These are phyloP conservation scores for Agrenia bidenticulata DNA, from an alignment of 2,888 invertebrate genomes.

Conservation along the genomic window DNA sequence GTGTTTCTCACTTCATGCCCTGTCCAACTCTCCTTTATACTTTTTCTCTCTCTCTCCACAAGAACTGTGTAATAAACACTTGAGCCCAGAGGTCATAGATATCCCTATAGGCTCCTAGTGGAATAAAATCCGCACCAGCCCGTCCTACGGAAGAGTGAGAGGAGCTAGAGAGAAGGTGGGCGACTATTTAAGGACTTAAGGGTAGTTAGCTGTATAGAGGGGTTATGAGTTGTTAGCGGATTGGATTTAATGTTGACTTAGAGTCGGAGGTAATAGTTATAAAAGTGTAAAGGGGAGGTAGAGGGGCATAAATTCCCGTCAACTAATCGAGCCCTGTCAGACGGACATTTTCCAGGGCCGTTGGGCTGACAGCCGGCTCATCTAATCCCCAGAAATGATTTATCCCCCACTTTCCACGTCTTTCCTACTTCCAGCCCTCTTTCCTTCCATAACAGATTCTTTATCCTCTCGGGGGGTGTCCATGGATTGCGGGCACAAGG, in stretches of 20 bases:
- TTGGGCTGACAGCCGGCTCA: slow-evolving; percentile 37
- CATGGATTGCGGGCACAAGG: too few relatives aligned
- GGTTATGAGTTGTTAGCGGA: too few relatives aligned
- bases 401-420: slow-evolving; percentile 21
- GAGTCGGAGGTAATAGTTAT: not conserved
- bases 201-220: too few relatives aligned
- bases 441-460: slow-evolving; percentile 3
- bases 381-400: slow-evolving; percentile 26
- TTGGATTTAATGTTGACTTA: not conserved
- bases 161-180: too few relatives aligned
- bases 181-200: too few relatives aligned
- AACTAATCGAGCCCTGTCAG: slow-evolving; percentile 43
- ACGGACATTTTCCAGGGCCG: slow-evolving; percentile 33
- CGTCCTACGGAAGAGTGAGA: too few relatives aligned
- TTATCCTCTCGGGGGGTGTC: not conserved
- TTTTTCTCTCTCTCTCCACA: too few relatives aligned
- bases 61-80: too few relatives aligned
- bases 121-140: too few relatives aligned
- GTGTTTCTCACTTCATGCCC: slow-evolving; percentile 5
- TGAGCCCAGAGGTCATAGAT: too few relatives aligned
- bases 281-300: slow-evolving; percentile 12
- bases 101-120: too few relatives aligned
- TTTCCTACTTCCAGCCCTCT: not conserved
- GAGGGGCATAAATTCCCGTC: slow-evolving; percentile 34
- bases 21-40: not conserved